These are phyloP conservation scores for Acrocephalus arundinaceus DNA, from an alignment of 2,113 vertebrate genomes.

Conservation along the genomic window DNA sequence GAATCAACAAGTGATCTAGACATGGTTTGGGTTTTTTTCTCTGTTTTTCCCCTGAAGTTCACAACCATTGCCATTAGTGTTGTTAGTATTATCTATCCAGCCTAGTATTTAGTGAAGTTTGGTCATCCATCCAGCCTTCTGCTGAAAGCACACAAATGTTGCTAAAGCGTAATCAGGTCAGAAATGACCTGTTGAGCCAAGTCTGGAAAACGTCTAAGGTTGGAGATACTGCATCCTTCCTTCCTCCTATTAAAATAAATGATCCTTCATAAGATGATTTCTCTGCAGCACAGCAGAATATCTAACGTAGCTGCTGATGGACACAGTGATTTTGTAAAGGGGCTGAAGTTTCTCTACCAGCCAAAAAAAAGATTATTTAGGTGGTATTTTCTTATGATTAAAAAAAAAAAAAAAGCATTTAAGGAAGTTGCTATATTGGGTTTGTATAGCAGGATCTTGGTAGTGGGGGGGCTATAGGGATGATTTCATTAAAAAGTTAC, in stretches of 20 bases:
- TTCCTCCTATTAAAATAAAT: neutral
- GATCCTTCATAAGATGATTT: neutral
- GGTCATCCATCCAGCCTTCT: neutral
- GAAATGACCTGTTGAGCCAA: neutral
- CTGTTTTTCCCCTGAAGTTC: neutral
- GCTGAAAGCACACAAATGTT: neutral
- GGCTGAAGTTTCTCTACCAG: neutral
- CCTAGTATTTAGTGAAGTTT: neutral
- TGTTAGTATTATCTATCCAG: neutral
- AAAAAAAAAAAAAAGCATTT: neutral
- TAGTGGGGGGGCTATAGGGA: fast-evolving
- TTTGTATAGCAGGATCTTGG: neutral
- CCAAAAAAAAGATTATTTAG: neutral
- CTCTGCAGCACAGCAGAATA: neutral
- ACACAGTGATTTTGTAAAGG: neutral
- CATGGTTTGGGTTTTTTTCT: neutral
- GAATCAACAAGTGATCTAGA: neutral
- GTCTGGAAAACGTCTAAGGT: neutral
- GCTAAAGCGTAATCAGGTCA: neutral
- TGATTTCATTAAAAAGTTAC: neutral
- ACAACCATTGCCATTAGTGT: neutral
- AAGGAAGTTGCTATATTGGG: neutral
- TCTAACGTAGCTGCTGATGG: neutral
- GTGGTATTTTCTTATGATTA: neutral
- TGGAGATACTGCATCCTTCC: neutral